Base-by-base conservation (phyloP, 2,797 vertebrate species). In the Falco cherrug region DNA sequence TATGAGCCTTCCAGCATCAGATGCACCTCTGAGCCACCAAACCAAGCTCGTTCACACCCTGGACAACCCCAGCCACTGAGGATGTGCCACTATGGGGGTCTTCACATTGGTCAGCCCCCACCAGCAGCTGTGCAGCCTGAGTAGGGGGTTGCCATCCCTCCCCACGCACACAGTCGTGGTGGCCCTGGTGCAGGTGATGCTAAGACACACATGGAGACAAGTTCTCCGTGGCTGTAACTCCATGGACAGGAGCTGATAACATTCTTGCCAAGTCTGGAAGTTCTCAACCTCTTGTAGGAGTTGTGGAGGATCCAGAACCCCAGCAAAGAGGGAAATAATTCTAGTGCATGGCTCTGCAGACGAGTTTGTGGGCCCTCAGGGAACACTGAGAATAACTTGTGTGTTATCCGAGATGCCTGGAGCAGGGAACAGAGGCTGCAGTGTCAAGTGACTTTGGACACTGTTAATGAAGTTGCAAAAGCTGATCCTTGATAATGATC, bases 281-380 rank as follows among this genome's bases (percentile, higher is more conserved):
- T n/a, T 57, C 60, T 56, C 50, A 75, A 14, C 6, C 6, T 53
- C 41, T 43, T 28, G 26, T 9, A 43, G 48, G n/a, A 53, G 41
- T 45, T 39, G 2, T n/a, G 43, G 45, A 85, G 41, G 29, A 92
- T 21, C 14, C 47, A 77, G 28, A 9, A 69, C 11, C 12, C 0
- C 7, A 47, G 26, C 8, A 69, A 48, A 74, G 39, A 69, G 24
- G 15, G 33, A 57, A 54, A 41, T n/a, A 37, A 76, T 47, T 29
- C 41, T 31, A 31, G 24, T 7, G 5, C 4, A 0, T 2, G 15
- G 31, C 18, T 29, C 39, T 1, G 14, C 25, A 65, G 60, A 25
- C 0, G 25, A 53, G 26, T 15, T 84, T 33, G 3, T 0, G 4
- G 48, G 15, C n/a, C n/a, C 31, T n/a, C 0, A 1, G 64, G 60